phyloP scores from a whole-genome alignment of 2,113 vertebrate species.

The Varanus komodoensis region DNA sequence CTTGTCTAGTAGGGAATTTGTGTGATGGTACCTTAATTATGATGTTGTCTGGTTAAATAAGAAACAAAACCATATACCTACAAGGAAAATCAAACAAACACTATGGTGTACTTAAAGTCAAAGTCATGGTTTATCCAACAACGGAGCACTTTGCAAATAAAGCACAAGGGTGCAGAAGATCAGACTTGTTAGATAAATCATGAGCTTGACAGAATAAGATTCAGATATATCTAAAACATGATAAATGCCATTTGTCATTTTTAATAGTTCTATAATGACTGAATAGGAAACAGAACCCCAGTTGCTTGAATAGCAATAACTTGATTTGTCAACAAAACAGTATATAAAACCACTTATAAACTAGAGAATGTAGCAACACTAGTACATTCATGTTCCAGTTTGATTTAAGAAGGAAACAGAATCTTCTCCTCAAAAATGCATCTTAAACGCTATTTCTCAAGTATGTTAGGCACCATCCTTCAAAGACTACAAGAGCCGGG shows the following conservation, averaged over 20 bases:
- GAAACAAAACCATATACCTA: constrained; percentile 1
- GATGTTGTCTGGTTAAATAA: background rate
- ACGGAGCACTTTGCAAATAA: constrained; percentile 57
- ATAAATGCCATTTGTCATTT: constrained; percentile 50
- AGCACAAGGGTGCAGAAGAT: constrained; percentile 36
- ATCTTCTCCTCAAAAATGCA: fast-evolving
- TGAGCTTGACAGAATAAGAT: background rate
- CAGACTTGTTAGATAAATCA: constrained; percentile 50
- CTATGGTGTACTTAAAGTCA: background rate
- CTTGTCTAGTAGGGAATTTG: background rate
- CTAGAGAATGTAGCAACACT: background rate
- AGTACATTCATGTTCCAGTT: background rate
- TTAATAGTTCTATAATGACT: constrained; percentile 48
- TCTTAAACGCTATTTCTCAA: constrained; percentile 22
- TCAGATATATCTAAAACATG: constrained; percentile 24
- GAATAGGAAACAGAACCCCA: constrained; percentile 11
- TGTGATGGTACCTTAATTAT: background rate
- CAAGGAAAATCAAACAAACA: background rate
- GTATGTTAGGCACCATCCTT: background rate
- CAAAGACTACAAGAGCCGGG: background rate
- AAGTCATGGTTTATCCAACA: background rate
- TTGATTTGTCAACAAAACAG: constrained; percentile 34
- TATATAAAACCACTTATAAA: constrained; percentile 9
- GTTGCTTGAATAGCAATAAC: constrained; percentile 43
- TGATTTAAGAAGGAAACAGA: constrained; percentile 21